phyloP scores from a whole-genome alignment of 2,797 vertebrate species.

The Cheirogaleus major region DNA sequence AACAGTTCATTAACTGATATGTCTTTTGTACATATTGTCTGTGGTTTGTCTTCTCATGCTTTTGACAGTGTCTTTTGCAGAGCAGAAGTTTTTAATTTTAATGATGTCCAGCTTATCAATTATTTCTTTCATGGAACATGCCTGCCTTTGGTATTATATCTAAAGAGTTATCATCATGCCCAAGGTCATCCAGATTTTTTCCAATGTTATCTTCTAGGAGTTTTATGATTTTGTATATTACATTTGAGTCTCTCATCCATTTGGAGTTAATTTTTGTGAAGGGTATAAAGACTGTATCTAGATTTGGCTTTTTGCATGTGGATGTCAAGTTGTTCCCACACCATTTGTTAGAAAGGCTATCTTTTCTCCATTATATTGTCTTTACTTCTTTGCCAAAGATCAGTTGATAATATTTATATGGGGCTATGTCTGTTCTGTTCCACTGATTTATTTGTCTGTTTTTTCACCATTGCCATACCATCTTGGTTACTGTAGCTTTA shows the following conservation, averaged over 20 bases:
- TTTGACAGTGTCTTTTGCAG: neutral
- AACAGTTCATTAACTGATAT: neutral
- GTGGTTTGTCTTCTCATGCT: neutral
- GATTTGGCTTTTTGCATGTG: neutral
- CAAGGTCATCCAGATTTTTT: neutral
- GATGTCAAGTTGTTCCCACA: neutral
- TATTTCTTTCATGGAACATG: neutral
- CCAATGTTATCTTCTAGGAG: neutral
- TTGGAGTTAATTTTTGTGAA: neutral
- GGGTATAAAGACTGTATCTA: neutral
- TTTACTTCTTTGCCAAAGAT: no score
- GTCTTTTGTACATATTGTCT: neutral
- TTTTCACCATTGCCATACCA: no score
- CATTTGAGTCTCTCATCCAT: neutral
- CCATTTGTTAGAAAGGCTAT: neutral
- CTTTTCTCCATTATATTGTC: no score
- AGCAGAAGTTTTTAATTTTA: neutral
- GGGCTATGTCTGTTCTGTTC: no score
- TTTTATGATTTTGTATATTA: neutral
- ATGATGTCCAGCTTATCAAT: neutral
- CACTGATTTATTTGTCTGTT: no score
- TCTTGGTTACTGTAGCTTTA: no score
- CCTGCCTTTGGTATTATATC: neutral
- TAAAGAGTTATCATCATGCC: neutral
- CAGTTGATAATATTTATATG: no score